phyloP scores from a whole-genome alignment of 2,113 vertebrate species.

The Vulpes lagopus region DNA sequence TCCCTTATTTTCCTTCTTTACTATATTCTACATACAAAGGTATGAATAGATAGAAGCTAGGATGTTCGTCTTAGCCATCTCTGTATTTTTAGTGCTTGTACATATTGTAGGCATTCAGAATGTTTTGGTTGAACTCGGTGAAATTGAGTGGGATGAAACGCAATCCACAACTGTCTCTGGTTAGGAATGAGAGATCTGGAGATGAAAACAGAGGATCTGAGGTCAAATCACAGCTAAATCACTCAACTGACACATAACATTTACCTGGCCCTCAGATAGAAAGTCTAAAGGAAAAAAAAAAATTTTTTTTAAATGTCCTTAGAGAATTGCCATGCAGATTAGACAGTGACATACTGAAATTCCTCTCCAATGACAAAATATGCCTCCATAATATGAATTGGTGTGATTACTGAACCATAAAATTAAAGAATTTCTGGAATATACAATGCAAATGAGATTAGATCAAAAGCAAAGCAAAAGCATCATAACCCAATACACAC shows the following conservation, averaged over 20 bases:
- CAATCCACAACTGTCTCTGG: not conserved
- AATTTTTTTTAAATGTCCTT: not conserved
- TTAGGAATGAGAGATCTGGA: not conserved
- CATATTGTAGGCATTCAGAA: not conserved
- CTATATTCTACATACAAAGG: not conserved
- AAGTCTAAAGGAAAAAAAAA: no score
- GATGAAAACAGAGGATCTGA: not conserved
- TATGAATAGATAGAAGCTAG: not conserved
- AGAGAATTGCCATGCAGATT: not conserved
- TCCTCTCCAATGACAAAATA: not conserved
- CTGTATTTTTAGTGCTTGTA: not conserved
- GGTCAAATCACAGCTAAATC: not conserved
- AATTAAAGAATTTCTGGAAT: slow-evolving; percentile 23
- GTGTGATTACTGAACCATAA: not conserved
- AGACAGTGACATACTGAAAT: not conserved
- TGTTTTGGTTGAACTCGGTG: not conserved
- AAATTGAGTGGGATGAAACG: not conserved
- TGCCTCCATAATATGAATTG: not conserved
- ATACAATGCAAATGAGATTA: not conserved
- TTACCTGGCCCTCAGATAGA: not conserved
- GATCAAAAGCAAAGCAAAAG: not conserved
- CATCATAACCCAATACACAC: not conserved
- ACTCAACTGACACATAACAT: not conserved
- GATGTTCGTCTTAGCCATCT: not conserved
- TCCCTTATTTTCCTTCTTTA: not conserved